Percentiles rank a stretch among this genome's conserved stretches.
These are phyloP conservation scores for Pachliopta kotzebuea DNA, from an alignment of 2,888 invertebrate genomes.

Conservation along the genomic window DNA sequence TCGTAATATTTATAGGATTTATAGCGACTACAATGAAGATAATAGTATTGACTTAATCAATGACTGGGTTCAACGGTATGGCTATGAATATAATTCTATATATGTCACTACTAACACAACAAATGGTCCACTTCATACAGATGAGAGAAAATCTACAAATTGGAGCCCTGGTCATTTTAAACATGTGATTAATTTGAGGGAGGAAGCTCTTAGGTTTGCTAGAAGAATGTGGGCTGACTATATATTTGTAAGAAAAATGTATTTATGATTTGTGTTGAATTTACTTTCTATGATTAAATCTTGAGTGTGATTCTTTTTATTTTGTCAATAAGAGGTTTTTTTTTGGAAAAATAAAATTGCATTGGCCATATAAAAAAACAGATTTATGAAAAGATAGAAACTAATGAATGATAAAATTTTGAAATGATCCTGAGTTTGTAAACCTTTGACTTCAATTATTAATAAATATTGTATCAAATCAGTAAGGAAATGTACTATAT, in stretches of 20 bases:
- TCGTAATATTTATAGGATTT: constrained; percentile 82
- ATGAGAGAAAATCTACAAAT: constrained; percentile 83
- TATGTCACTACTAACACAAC: constrained; percentile 77
- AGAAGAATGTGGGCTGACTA: constrained; percentile 93
- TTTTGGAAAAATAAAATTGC: too few relatives aligned
- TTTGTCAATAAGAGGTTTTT: too few relatives aligned
- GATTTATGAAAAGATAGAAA: not conserved
- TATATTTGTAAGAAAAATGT: constrained; percentile 84
- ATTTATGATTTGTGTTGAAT: not conserved
- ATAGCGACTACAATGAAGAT: constrained; percentile 93
- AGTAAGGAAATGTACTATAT: too few relatives aligned
- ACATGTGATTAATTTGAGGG: constrained; percentile 89
- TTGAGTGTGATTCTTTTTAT: too few relatives aligned
- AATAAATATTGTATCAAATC: too few relatives aligned
- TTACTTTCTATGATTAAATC: not conserved
- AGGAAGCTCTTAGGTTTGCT: constrained; percentile 86
- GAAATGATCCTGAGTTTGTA: too few relatives aligned
- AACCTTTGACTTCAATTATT: too few relatives aligned
- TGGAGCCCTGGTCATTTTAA: constrained; percentile 89
- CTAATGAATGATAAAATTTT: not conserved
- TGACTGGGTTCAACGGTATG: constrained; percentile 84
- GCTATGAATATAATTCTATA: constrained; percentile 85
- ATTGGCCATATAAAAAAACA: too few relatives aligned
- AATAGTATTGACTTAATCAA: constrained; percentile 86
- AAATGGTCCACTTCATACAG: constrained; percentile 56